A percentile compares a stretch with the other conserved stretches of the same genome.
These are phyloP conservation scores for Lepus townsendii DNA, from an alignment of 2,797 vertebrate species.

Conservation along the genomic window DNA sequence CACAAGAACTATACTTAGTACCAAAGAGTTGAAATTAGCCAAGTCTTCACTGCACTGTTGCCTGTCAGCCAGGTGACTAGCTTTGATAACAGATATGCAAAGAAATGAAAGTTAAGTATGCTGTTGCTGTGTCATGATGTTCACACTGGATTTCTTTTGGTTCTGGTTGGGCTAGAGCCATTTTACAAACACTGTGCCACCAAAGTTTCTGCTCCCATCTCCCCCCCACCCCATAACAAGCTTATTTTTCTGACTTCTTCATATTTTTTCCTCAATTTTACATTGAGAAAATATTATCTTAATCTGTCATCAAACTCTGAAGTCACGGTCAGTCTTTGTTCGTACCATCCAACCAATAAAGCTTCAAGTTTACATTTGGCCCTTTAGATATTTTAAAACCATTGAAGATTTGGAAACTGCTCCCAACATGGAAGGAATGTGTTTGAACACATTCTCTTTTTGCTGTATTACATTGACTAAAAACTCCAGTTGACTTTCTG, in stretches of 20 bases:
- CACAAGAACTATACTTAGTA: slow-evolving; percentile 53
- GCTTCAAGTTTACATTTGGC: slow-evolving; percentile 30
- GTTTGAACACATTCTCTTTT: neutral
- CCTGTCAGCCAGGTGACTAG: neutral
- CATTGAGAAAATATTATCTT: slow-evolving; percentile 38
- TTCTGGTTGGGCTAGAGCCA: neutral
- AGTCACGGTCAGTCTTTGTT: neutral
- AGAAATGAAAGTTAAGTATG: neutral
- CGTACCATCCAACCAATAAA: neutral
- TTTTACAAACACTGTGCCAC: neutral
- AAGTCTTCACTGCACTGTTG: neutral
- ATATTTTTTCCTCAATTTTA: slow-evolving; percentile 29
- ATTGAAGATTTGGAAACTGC: slow-evolving; percentile 8
- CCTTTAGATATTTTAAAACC: slow-evolving; percentile 45
- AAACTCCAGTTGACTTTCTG: neutral
- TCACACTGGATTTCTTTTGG: slow-evolving; percentile 48
- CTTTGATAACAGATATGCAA: slow-evolving; percentile 37
- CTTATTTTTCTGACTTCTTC: slow-evolving; percentile 21
- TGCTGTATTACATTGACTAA: slow-evolving; percentile 24
- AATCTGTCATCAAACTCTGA: slow-evolving; percentile 18
- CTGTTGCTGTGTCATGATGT: neutral
- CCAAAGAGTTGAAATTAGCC: slow-evolving; percentile 43
- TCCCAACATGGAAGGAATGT: neutral
- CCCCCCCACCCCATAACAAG: neutral
- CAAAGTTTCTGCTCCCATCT: neutral